A percentile compares a stretch with the other conserved stretches of the same genome.
phyloP scores from a whole-genome alignment of 2,113 vertebrate species.

The Gallinago undulata region DNA sequence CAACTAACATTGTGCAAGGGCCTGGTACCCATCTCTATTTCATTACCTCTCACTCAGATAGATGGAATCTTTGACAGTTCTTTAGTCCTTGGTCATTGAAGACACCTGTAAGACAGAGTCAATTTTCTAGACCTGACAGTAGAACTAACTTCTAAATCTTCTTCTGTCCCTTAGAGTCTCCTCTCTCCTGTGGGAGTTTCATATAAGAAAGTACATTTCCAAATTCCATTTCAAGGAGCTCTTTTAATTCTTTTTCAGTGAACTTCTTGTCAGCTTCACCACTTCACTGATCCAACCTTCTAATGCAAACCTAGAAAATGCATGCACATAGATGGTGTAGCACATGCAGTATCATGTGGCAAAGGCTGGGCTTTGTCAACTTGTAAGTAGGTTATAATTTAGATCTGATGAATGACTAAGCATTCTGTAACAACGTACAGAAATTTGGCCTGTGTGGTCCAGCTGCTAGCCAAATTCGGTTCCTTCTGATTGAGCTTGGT shows the following conservation, averaged over 20 bases:
- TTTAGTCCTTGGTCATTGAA: constrained; percentile 68
- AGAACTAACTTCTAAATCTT: constrained; percentile 69
- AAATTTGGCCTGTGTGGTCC: background rate
- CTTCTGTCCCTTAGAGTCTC: constrained; percentile 37
- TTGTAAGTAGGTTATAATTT: background rate
- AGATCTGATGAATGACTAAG: background rate
- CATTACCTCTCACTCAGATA: background rate
- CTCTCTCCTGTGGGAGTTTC: constrained; percentile 54
- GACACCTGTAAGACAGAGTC: constrained; percentile 63
- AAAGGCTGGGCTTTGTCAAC: background rate
- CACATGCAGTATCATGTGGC: background rate
- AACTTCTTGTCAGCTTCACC: background rate
- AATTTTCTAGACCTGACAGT: constrained; percentile 71
- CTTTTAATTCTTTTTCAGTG: background rate
- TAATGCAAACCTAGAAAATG: background rate
- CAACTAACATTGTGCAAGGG: background rate
- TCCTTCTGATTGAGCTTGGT: background rate
- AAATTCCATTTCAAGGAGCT: background rate
- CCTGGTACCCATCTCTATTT: background rate
- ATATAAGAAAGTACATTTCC: constrained; percentile 17
- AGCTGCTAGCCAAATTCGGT: background rate
- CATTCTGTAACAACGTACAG: background rate
- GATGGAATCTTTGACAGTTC: constrained; percentile 28
- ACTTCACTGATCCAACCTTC: background rate
- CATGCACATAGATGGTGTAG: background rate